Evolutionary conservation across 1,140 invertebrate genomes (phyloP).

Genomic region (Cecropterus lyciades): DNA sequence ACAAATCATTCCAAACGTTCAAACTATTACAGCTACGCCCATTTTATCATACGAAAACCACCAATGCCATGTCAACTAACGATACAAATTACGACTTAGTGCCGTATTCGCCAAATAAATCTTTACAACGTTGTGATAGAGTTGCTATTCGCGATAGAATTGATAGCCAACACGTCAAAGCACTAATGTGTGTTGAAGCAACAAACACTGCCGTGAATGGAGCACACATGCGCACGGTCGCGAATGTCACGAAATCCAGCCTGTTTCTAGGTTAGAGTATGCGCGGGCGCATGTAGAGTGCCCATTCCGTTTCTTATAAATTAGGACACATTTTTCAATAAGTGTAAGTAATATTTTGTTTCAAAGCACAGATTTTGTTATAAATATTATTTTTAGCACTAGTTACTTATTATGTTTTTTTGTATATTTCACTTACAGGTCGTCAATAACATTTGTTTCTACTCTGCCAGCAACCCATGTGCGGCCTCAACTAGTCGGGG

Average conservation of each 20-base stretch:
- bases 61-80: conserved; percentile 72
- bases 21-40: conserved; percentile 70
- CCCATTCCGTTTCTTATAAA: conserved; percentile 40
- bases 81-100: conserved; percentile 49
- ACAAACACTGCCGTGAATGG: conserved; percentile 66
- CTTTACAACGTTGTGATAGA: conserved; percentile 40
- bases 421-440: too few species aligned
- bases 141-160: conserved; percentile 42
- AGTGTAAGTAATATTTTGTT: too few species aligned
- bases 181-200: conserved; percentile 47
- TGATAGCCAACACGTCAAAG: conserved; percentile 39
- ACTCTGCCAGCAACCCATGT: too few species aligned
- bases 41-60: conserved; percentile 77
- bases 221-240: conserved; percentile 53
- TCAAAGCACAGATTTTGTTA: too few species aligned
- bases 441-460: too few species aligned
- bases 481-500: too few species aligned
- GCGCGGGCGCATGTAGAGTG: conserved; percentile 64
- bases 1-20: conserved; percentile 66
- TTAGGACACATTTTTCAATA: too few species aligned
- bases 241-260: conserved; percentile 79
- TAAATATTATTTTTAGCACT: too few species aligned
- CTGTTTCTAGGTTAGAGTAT: conserved; percentile 79
- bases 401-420: too few species aligned
- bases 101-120: conserved; percentile 33